Conservation (phyloP, 2,888 invertebrate species). For the Aricia artaxerxes region DNA sequence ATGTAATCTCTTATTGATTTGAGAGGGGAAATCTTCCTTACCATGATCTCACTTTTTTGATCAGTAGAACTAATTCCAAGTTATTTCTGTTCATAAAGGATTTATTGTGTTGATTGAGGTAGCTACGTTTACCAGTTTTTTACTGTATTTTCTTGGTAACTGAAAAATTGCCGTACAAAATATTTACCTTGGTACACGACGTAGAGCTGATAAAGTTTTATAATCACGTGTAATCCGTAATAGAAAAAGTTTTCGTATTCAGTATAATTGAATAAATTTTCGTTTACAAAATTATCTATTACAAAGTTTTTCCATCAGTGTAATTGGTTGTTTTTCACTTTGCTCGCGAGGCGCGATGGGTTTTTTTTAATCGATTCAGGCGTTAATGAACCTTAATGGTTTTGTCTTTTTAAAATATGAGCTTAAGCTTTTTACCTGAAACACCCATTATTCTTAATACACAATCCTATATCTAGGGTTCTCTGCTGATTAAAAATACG, state of each 20-base stretch:
- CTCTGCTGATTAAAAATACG: no score
- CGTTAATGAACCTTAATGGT: background rate
- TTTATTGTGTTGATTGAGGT: background rate
- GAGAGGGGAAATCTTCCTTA: background rate
- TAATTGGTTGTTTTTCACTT: constrained; percentile 22
- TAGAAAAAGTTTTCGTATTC: constrained; percentile 52
- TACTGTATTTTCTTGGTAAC: background rate
- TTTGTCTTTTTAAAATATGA: background rate
- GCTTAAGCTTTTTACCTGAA: background rate
- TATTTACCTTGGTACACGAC: constrained; percentile 44
- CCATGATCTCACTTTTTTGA: background rate
- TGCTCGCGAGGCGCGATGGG: background rate
- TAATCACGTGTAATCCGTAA: constrained; percentile 55
- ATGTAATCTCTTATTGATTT: no score
- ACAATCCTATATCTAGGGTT: no score
- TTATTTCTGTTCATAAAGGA: background rate
- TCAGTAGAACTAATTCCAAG: background rate
- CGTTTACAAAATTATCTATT: constrained; percentile 34
- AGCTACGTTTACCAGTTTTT: background rate
- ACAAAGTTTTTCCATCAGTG: constrained; percentile 31
- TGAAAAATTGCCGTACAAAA: background rate
- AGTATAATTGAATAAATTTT: constrained; percentile 36
- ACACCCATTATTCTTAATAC: no score
- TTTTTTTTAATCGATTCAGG: constrained; percentile 6
- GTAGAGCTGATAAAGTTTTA: constrained; percentile 53